Conservation (phyloP, 2,113 vertebrate species). For the Diphyllodes magnificus region DNA sequence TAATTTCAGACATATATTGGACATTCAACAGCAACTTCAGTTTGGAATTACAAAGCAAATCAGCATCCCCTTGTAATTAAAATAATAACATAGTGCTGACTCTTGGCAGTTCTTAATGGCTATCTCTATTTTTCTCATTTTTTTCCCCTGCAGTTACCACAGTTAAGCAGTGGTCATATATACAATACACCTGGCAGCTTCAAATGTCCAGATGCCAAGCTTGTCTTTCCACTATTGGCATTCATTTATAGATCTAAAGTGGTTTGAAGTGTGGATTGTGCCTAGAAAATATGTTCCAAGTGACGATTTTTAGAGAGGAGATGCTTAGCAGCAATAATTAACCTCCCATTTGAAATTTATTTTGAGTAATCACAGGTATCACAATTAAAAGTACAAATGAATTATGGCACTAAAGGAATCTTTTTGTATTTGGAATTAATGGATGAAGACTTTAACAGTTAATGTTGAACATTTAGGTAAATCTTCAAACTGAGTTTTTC, state of each 20-base stretch:
- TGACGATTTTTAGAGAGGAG: neutral
- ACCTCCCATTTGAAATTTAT: neutral
- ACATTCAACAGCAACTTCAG: neutral
- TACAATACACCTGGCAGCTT: slow-evolving; percentile 7
- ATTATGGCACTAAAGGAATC: neutral
- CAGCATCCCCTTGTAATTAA: slow-evolving; percentile 19
- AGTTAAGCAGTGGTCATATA: slow-evolving; percentile 27
- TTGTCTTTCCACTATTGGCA: neutral
- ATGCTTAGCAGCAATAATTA: neutral
- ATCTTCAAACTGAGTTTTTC: neutral
- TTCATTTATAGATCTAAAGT: neutral
- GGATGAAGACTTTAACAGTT: neutral
- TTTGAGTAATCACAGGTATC: neutral
- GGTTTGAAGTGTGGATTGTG: neutral
- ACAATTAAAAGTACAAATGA: neutral
- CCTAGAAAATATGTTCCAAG: neutral
- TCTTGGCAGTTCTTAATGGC: slow-evolving; percentile 20
- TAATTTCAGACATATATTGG: slow-evolving; percentile 16
- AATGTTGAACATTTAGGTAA: neutral
- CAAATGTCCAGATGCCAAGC: slow-evolving; percentile 34
- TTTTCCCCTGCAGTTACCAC: slow-evolving; percentile 13
- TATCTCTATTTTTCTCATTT: neutral
- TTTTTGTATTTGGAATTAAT: neutral
- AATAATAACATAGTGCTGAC: slow-evolving; percentile 9
- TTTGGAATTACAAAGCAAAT: slow-evolving; percentile 24